Base-by-base conservation (phyloP, 2,797 vertebrate genomes). In the Microhierax caerulescens region DNA sequence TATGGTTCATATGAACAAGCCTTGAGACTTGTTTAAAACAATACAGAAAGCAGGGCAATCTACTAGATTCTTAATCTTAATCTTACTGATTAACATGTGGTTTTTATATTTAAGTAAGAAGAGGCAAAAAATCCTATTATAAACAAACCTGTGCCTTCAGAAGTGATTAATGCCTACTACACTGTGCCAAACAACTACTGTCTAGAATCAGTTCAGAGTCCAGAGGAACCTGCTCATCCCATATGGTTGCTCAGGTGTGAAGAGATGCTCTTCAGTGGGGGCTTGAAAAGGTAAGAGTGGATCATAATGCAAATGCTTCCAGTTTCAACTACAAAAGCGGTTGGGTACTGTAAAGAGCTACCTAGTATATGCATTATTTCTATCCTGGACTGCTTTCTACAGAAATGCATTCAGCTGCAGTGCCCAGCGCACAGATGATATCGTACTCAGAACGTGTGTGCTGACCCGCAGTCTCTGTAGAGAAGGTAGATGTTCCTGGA, bases 371-470 rank as follows among this genome's bases (percentile, higher is more conserved):
- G 69, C 73, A 63, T 10, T 11, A 11, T 2, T 85, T 28, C 72
- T 18, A 1, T 2, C 60, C 15, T 14, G 54, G 63, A 21, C 2
- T 43, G 65, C 28, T 60, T 60, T 47, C 27, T 47, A 12, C 27
- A 65, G 54, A 34, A 48, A 53, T 5, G 43, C 28, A 0, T 4
- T 36, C n/a, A 17, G 36, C 2, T 18, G 47, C 4, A 1, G 69
- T 4, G 19, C 1, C 0, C 3, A 22, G 25, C 0, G 1, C 60
- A 36, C 56, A 56, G 74, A 11, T 9, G 2, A 2, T 7, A n/a
- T 7, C 39, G 8, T 36, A 36, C 30, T 4, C 22, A 18, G 18
- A 47, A 10, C 0, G 0, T 2, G 2, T 0, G 17, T 19, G 65
- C 43, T 60, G 53, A 18, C 13, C 59, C 21, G 0, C 0, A 0